Conservation (phyloP, 1,140 invertebrate species). For the Drosophila ananassae region DNA sequence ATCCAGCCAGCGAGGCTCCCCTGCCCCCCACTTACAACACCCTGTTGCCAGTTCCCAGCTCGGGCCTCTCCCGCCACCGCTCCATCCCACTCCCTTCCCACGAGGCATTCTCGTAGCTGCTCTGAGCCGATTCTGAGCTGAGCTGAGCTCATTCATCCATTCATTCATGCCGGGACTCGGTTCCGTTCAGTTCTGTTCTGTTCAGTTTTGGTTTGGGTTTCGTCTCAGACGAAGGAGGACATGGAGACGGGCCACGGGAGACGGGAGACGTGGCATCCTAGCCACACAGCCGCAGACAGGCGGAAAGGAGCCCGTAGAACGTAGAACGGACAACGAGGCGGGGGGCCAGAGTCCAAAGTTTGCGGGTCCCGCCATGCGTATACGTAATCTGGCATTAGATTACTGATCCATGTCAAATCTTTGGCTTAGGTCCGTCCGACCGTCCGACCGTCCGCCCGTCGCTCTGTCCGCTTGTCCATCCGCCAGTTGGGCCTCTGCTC, state of each 20-base stretch:
- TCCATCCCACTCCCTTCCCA: constrained; percentile 16
- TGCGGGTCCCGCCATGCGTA: constrained; percentile 76
- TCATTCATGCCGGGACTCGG: constrained; percentile 69
- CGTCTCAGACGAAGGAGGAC: constrained; percentile 8
- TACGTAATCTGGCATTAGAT: constrained; percentile 84
- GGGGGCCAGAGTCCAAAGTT: constrained; percentile 42
- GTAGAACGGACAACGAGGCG: not conserved
- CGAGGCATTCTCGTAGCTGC: constrained; percentile 29
- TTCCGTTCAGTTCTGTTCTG: constrained; percentile 15
- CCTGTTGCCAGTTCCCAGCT: constrained; percentile 41
- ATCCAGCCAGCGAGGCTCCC: constrained; percentile 7
- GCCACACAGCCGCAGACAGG: constrained; percentile 38
- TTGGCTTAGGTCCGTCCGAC: constrained; percentile 72
- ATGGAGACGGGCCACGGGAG: constrained; percentile 1
- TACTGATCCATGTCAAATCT: constrained; percentile 84
- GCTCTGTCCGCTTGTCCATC: constrained; percentile 9
- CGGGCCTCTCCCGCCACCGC: constrained; percentile 2
- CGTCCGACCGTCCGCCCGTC: constrained; percentile 13
- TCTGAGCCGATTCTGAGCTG: constrained; percentile 49
- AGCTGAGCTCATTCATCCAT: constrained; percentile 75
- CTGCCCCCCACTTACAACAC: not conserved
- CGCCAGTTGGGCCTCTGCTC: constrained; percentile 32
- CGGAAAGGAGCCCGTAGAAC: constrained; percentile 3
- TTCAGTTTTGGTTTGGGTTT: constrained; percentile 6
- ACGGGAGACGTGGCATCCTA: constrained; percentile 34